Evolutionary conservation across 2,113 vertebrate species (phyloP).

Genomic region (Galbula dea): DNA sequence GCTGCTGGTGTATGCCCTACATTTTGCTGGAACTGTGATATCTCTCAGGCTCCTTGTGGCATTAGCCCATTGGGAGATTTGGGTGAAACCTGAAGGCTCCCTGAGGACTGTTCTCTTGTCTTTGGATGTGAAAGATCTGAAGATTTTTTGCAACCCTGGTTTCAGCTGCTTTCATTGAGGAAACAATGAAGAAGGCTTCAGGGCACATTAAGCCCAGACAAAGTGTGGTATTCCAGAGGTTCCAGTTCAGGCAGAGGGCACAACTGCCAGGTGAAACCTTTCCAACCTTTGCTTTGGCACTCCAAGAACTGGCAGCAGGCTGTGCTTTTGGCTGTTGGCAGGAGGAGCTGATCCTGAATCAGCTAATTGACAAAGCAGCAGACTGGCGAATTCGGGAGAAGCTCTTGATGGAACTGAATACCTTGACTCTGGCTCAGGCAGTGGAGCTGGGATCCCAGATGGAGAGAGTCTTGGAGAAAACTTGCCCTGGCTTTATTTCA

Average conservation of each 20-base stretch:
- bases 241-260: conserved; percentile 4
- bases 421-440: background rate
- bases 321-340: conserved; percentile 47
- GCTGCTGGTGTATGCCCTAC: background rate
- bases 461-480: background rate
- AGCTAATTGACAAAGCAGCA: conserved; percentile 22
- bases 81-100: background rate
- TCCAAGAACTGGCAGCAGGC: background rate
- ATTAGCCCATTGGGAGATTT: background rate
- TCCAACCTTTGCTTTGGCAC: background rate
- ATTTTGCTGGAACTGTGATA: background rate
- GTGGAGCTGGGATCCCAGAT: conserved; percentile 11
- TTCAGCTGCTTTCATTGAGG: background rate
- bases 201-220: background rate
- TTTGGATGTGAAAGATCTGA: background rate
- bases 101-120: background rate
- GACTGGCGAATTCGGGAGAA: background rate
- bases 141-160: background rate
- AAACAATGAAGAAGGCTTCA: conserved; percentile 28
- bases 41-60: background rate
- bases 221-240: background rate
- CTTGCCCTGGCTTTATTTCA: background rate
- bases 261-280: conserved; percentile 35
- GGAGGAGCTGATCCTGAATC: conserved; percentile 31
- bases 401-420: background rate